Conservation (phyloP, 2,888 invertebrate species). For the Bembecia ichneumoniformis region DNA sequence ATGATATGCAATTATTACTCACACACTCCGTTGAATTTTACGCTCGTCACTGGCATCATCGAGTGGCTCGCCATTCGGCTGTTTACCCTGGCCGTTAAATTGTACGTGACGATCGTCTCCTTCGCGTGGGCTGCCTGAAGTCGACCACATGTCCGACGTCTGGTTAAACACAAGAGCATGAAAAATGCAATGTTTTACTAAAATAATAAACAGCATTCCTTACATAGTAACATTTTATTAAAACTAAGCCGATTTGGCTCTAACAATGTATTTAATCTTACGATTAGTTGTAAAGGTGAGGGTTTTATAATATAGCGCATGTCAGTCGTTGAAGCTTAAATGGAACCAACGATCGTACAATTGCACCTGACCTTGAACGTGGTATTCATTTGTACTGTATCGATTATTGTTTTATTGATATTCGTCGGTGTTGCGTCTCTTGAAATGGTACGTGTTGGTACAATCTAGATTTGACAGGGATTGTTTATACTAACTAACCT, state of each 20-base stretch:
- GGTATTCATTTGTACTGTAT: background rate
- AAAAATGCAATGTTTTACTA: background rate
- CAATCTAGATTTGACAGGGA: background rate
- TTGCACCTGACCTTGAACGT: background rate
- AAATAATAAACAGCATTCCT: background rate
- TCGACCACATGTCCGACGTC: conserved; percentile 18
- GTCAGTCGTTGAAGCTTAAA: background rate
- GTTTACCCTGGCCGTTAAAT: conserved; percentile 31
- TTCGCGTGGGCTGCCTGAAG: conserved; percentile 82
- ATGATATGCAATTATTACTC: conserved; percentile 15
- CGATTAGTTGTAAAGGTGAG: too few species aligned
- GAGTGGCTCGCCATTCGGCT: conserved; percentile 15
- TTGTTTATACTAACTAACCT: conserved; percentile 3
- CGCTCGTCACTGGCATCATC: conserved; percentile 30
- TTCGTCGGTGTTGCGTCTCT: background rate
- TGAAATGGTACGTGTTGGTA: background rate
- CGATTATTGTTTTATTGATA: background rate
- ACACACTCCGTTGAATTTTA: conserved; percentile 36
- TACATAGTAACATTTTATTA: too few species aligned
- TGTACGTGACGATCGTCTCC: conserved; percentile 62
- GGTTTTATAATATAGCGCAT: too few species aligned
- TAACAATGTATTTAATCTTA: too few species aligned
- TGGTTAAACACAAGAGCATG: background rate
- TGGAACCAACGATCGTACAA: background rate
- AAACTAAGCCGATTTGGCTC: too few species aligned